These are phyloP conservation scores for Perizoma affinitatum DNA, from an alignment of 2,888 invertebrate genomes.

Conservation along the genomic window DNA sequence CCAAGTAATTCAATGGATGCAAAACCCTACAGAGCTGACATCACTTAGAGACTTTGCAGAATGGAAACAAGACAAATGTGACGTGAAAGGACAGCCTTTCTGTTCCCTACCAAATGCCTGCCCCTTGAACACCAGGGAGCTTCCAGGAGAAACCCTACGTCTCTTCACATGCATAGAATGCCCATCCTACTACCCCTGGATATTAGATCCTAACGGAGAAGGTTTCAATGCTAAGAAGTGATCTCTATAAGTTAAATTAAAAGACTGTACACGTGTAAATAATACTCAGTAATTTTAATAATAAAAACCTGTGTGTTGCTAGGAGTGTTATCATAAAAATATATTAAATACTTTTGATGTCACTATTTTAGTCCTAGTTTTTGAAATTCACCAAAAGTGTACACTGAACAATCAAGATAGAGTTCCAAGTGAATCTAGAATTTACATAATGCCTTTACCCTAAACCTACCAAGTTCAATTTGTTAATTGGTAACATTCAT, in stretches of 20 bases:
- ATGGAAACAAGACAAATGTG: constrained; percentile 96
- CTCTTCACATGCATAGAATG: constrained; percentile 98
- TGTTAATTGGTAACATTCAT: neutral
- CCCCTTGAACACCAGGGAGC: constrained; percentile 93
- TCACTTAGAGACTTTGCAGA: constrained; percentile 95
- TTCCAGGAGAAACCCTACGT: constrained; percentile 95
- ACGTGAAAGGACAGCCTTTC: constrained; percentile 96
- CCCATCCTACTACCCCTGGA: constrained; percentile 97
- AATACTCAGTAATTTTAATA: constrained; percentile 82
- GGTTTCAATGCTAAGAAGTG: constrained; percentile 93
- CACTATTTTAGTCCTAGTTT: too few species aligned
- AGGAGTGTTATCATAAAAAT: constrained; percentile 39
- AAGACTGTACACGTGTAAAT: constrained; percentile 84
- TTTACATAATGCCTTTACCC: too few species aligned
- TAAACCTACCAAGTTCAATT: too few species aligned
- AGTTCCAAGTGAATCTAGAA: neutral
- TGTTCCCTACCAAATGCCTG: constrained; percentile 96
- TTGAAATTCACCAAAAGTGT: constrained; percentile 1
- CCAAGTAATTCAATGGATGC: constrained; percentile 98
- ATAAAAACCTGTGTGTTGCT: constrained; percentile 54
- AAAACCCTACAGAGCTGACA: constrained; percentile 94
- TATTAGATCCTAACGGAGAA: constrained; percentile 96
- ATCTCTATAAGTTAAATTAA: constrained; percentile 79
- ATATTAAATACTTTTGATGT: neutral
- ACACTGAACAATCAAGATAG: neutral